Evolutionary conservation across 2,797 vertebrate species (phyloP).

Genomic region (Anguilla obscura): DNA sequence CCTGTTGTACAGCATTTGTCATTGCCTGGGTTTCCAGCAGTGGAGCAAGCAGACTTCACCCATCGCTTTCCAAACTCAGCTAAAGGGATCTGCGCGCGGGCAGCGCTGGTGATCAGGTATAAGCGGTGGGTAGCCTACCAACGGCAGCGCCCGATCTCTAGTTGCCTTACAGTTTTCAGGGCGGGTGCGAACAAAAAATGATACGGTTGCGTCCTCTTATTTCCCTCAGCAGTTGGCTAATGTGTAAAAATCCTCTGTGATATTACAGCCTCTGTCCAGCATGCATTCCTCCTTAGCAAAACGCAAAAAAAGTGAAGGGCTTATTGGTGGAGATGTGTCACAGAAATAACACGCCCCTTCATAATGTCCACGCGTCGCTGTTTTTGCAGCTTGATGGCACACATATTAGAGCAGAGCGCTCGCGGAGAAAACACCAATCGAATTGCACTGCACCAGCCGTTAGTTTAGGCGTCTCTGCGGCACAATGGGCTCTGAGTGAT

Average conservation of each 20-base stretch:
- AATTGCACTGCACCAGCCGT: slow-evolving; percentile 11
- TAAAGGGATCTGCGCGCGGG: neutral
- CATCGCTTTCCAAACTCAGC: slow-evolving; percentile 22
- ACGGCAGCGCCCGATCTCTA: neutral
- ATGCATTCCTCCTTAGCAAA: neutral
- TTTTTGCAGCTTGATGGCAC: neutral
- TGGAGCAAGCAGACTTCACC: slow-evolving; percentile 21
- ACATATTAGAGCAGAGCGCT: neutral
- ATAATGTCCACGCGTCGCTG: neutral
- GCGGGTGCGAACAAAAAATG: neutral
- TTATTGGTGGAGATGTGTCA: slow-evolving; percentile 8
- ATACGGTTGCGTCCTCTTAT: neutral
- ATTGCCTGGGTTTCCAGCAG: slow-evolving; percentile 20
- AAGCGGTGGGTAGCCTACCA: neutral
- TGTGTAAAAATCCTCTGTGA: neutral
- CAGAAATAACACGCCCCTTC: slow-evolving; percentile 5
- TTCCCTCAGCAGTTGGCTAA: neutral
- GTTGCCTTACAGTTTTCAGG: neutral
- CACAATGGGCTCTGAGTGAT: neutral
- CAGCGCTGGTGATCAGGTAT: neutral
- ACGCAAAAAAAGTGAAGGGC: neutral
- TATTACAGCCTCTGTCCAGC: neutral
- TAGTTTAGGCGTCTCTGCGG: neutral
- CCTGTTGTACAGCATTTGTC: slow-evolving; percentile 23
- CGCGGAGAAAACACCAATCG: slow-evolving; percentile 3